Base-by-base conservation (phyloP, 2,888 invertebrate species). In the Heterodera filipjevi region DNA sequence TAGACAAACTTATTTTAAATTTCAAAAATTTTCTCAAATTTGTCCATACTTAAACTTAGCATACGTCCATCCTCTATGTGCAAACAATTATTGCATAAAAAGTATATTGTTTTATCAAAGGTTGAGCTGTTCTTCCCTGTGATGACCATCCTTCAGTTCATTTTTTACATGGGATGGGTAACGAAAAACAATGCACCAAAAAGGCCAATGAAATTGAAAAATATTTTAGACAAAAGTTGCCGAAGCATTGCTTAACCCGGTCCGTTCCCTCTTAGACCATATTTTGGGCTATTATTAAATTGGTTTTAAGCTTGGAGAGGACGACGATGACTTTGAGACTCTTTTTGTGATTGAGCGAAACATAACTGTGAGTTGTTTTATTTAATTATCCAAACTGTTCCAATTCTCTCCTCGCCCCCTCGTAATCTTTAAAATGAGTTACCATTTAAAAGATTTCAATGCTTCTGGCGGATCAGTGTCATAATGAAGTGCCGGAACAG, bases 201-300 rank as follows among this genome's bases (percentile, higher is more conserved):
- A 19, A 66, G 27, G n/a, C n/a, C n/a, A 8, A 49, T 49, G 8
- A 49, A 49, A 19, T 8, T 59, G 10, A 35, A 19, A 33, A 35
- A 5, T 22, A 8, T 33, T 32, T 33, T 33, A 68, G 68, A 33
- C 33, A 78, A 82, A 87, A 77, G 86, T 87, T 2, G 87, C 87
- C 19, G 87, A 87, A 74, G 87, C 87, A 3, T 81, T 87, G 68
- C 78, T 87, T 46, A 87, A 87, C 79, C 87, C 87, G 14, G 68
- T 68, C 3, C 3, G 16, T 10, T 39, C 6, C 6, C 12, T 10
- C 39, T 39, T 39, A 39, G 39, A 39, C 39, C 39, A 19, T 19
- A 53, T 53, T 53, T 53, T 53, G n/a, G n/a, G n/a, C n/a, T n/a
- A n/a, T n/a, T n/a, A n/a, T 3, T n/a, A 10, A 27, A 27, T 14